Percentiles rank a stretch among this genome's conserved stretches.
These are phyloP conservation scores for Mus pahari DNA, from an alignment of 2,113 vertebrate genomes.

Conservation along the genomic window DNA sequence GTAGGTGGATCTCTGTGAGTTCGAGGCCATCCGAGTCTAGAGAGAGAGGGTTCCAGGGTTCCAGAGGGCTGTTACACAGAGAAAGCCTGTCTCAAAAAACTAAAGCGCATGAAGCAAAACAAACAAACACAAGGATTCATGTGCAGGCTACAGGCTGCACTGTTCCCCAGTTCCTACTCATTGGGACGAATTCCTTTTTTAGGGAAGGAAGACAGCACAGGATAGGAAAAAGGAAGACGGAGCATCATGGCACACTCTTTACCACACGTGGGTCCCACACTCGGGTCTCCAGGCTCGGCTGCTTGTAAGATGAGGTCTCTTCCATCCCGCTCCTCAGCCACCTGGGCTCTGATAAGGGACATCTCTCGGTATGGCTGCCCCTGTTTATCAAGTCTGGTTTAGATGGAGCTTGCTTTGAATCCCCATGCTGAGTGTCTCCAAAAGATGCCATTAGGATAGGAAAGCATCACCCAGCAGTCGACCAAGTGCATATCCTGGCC, in stretches of 20 bases:
- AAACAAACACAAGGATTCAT: background rate
- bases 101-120: too few species aligned
- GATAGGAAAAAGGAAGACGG: background rate
- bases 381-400: background rate
- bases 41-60: background rate
- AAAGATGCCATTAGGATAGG: background rate
- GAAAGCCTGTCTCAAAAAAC: background rate
- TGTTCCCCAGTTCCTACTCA: background rate
- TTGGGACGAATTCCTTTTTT: background rate
- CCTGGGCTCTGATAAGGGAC: rapidly evolving
- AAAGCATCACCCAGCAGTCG: too few species aligned
- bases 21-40: background rate
- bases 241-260: rapidly evolving
- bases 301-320: background rate
- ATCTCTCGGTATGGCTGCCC: background rate
- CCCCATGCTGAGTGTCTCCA: rapidly evolving
- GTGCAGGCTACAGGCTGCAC: background rate
- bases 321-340: background rate
- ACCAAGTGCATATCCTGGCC: background rate
- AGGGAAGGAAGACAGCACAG: background rate
- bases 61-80: background rate
- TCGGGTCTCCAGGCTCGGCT: background rate
- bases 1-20: background rate
- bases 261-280: background rate
- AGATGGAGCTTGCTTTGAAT: background rate